Base-by-base conservation (phyloP, 2,888 invertebrate species). In the Synergus gifuensis region DNA sequence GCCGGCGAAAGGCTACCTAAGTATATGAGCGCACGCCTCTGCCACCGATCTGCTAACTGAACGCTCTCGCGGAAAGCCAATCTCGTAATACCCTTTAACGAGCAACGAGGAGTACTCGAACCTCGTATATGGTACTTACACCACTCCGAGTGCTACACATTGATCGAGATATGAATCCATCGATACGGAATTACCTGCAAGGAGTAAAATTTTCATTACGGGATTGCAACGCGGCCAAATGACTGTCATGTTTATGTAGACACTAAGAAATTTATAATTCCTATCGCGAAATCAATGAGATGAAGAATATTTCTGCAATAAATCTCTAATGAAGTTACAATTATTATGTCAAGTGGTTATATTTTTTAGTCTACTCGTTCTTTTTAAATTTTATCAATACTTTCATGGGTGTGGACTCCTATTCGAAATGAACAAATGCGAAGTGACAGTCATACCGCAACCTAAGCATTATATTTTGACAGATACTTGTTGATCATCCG, bases 1-100 rank as follows among this genome's bases (percentile, higher is more conserved):
- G 78, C 83, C 80, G 79, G 84, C 84, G 79, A 85, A 85, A 82
- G 84, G 81, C 82, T 78, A 58, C 44, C 42, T 18, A 76, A 63
- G 67, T 60, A 60, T 76, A 63, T 76, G 73, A 73, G 64, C 78
- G 67, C 49, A 78, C 77, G 76, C 73, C 69, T 69, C 22, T 69
- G 78, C 77, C 78, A 49, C 69, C 78, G 73, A 77, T 76, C 80
- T 78, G 54, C 28, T 54, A 60, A 60, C 66, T 64, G 44, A 73
- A 63, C 62, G 79, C 77, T 73, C 73, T 80, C 80, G 78, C 58
- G 49, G 46, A 73, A 44, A 78, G 73, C 77, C 80, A 44, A 80
- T 80, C 80, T 80, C 77, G 80, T 80, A 80, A 80, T 79, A 63
- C 78, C 62, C 77, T 79, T 79, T 79, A 79, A 79, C 79, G 66